Evolutionary conservation across 2,888 invertebrate species (phyloP).

Genomic region (Euzetes globulus): DNA sequence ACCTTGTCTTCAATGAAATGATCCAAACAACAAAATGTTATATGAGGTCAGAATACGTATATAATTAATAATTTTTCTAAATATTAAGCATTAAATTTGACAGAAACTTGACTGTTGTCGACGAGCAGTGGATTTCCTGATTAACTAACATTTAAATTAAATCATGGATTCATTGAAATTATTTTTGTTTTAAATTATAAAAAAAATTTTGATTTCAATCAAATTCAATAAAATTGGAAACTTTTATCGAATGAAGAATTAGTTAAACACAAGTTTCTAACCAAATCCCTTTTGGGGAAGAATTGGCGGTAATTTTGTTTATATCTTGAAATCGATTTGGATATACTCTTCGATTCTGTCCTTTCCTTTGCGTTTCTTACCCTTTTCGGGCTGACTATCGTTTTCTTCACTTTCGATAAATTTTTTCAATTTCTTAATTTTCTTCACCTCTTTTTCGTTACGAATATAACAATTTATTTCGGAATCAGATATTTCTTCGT

Average conservation of each 20-base stretch:
- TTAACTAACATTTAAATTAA: background rate
- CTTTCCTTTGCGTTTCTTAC: too few species aligned
- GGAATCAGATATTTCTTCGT: conserved; percentile 5
- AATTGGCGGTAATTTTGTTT: too few species aligned
- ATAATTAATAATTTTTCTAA: background rate
- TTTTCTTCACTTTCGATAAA: background rate
- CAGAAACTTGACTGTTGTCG: conserved; percentile 6
- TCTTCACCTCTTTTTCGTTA: background rate
- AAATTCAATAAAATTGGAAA: too few species aligned
- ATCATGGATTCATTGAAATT: background rate
- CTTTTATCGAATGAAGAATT: too few species aligned
- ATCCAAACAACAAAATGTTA: conserved; percentile 75
- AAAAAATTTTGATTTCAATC: too few species aligned
- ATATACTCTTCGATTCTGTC: too few species aligned
- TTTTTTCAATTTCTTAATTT: conserved; percentile 13
- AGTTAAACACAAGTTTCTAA: too few species aligned
- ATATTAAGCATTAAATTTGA: background rate
- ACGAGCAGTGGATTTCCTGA: background rate
- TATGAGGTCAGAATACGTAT: conserved; percentile 53
- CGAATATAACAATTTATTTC: background rate
- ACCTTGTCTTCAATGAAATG: conserved; percentile 74
- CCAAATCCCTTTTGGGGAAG: too few species aligned
- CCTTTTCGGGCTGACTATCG: background rate
- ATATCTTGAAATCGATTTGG: too few species aligned
- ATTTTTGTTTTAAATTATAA: too few species aligned